Evolutionary conservation across 2,797 vertebrate genomes (phyloP).

Genomic region (Sternarchorhynchus goeldii): DNA sequence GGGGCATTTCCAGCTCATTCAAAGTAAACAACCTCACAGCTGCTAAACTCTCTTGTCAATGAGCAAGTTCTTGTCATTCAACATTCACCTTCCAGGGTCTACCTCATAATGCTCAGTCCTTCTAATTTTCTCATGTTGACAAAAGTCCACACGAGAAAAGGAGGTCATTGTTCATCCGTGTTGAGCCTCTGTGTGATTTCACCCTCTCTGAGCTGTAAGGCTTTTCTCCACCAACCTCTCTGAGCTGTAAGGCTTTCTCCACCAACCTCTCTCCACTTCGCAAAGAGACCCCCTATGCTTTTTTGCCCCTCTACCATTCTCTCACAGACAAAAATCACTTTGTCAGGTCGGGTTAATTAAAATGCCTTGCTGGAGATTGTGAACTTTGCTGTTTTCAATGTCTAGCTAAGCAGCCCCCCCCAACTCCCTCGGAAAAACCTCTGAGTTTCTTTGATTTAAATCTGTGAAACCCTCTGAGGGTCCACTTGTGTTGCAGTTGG

Average conservation of each 20-base stretch:
- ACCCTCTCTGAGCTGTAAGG: slow-evolving; percentile 52
- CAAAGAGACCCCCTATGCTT: slow-evolving; percentile 50
- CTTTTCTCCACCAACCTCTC: slow-evolving; percentile 50
- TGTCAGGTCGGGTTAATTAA: slow-evolving; percentile 65
- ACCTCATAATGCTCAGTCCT: slow-evolving; percentile 58
- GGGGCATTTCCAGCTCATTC: slow-evolving; percentile 60
- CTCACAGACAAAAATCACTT: slow-evolving; percentile 60
- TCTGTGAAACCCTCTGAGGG: slow-evolving; percentile 52
- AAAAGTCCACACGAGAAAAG: slow-evolving; percentile 59
- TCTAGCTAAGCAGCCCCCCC: slow-evolving; percentile 24
- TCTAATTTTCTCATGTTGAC: slow-evolving; percentile 66
- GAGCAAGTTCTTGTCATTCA: slow-evolving; percentile 56
- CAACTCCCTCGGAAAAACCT: slow-evolving; percentile 31
- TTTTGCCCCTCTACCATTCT: slow-evolving; percentile 56
- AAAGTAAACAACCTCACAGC: slow-evolving; percentile 63
- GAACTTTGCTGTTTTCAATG: slow-evolving; percentile 56
- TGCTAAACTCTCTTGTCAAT: slow-evolving; percentile 63
- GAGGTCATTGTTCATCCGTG: slow-evolving; percentile 59
- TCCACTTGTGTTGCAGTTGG: slow-evolving; percentile 57
- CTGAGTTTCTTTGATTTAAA: slow-evolving; percentile 58
- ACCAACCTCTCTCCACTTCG: slow-evolving; percentile 45
- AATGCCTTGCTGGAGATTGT: slow-evolving; percentile 61
- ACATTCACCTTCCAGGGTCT: slow-evolving; percentile 60
- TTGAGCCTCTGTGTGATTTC: slow-evolving; percentile 61
- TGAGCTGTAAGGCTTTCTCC: slow-evolving; percentile 24